Evolutionary conservation across 2,888 invertebrate genomes (phyloP), one percentile per base, ranked within the genome.

Genomic region (Macrophya annulata): DNA sequence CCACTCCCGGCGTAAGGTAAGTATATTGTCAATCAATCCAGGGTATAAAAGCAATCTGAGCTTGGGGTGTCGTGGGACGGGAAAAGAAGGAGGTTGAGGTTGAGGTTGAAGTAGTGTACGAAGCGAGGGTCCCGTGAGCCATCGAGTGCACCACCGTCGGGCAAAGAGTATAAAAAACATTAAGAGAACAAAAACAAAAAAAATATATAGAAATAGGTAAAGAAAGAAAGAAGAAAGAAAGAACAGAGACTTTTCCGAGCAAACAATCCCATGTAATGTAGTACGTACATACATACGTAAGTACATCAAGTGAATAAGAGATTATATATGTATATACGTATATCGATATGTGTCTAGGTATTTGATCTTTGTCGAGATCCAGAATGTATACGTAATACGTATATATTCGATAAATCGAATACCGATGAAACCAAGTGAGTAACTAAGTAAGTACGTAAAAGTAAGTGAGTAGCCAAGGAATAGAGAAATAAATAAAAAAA

Each of bases 21-120:
- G 92, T 93, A 93, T 93, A 93, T 93, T 93, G 93, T 92, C 93
- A 92, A 93, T 93, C 93, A 93, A 93, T 93, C 92, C 91, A 90
- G 89, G 91, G 92, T 91, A 93, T 93, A 92, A 92, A 93, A 93
- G 93, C 93, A 93, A 93, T 93, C 93, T 92, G 92, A 92, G 93
- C 92, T 93, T 87, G 90, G 91, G 90, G 90, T 91, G 91, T 91
- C 92, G 91, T 92, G 90, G 90, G 90, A 89, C 88, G 89, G 89
- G 88, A 88, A 43, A 6, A 12, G 31, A 40, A 5, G n/a, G 62
- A 62, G 81, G n/a, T 37, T 37, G 48, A 55, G 77, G n/a, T 37
- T 6, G 77, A 6, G 37, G 77, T 55, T 31, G 77, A 62, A 40
- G 79, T 51, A 43, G 90, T 91, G 91, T 90, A 91, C 91, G 92